phyloP scores from a whole-genome alignment of 2,113 vertebrate genomes.

The Cebidichthys violaceus region DNA sequence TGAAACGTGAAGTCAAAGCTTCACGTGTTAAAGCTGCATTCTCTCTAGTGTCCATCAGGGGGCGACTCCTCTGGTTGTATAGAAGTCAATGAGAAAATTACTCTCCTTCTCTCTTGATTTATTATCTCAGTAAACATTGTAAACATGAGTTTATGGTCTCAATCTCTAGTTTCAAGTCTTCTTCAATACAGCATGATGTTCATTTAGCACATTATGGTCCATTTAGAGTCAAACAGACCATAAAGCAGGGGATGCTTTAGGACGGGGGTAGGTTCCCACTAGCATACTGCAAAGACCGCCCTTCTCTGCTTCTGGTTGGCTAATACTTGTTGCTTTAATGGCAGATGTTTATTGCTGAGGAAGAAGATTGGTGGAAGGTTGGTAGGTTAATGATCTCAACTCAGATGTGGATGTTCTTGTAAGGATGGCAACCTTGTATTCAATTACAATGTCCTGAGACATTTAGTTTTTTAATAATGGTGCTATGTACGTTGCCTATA shows the following conservation, averaged over 20 bases:
- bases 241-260: no score
- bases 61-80: neutral
- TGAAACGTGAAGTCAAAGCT: neutral
- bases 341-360: neutral
- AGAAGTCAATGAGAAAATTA: neutral
- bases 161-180: neutral
- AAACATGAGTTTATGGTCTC: slow-evolving; percentile 1
- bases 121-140: neutral
- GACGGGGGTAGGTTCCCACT: no score
- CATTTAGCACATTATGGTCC: no score
- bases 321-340: neutral
- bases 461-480: no score
- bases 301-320: neutral
- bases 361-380: no score
- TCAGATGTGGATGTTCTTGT: no score
- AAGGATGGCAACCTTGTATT: no score
- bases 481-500: no score
- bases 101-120: neutral
- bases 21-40: neutral
- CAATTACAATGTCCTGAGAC: no score
- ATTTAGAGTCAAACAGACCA: no score
- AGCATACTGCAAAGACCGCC: no score
- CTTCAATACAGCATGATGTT: neutral
- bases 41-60: neutral
- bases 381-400: no score